Percentiles rank a stretch among this genome's conserved stretches.
These are phyloP conservation scores for Calliphora vomitoria DNA, from an alignment of 2,888 invertebrate species.

Conservation along the genomic window DNA sequence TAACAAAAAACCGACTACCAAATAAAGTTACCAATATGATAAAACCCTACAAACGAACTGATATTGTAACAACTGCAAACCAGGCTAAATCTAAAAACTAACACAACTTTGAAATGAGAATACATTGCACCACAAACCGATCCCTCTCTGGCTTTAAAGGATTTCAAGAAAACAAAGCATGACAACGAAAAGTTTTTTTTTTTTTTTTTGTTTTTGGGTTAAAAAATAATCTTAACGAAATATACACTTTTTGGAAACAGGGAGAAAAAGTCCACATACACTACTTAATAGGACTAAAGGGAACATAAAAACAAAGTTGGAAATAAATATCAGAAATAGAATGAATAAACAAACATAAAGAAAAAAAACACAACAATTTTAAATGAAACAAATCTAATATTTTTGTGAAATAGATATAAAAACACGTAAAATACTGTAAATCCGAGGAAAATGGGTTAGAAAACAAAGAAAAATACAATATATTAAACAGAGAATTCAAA, in stretches of 20 bases:
- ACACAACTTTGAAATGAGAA: background rate
- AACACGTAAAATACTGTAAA: constrained; percentile 53
- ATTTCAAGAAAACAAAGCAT: constrained; percentile 52
- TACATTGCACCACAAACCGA: constrained; percentile 14
- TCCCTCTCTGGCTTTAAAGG: constrained; percentile 56
- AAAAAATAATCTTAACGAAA: constrained; percentile 22
- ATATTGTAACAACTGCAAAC: constrained; percentile 39
- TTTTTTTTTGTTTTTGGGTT: no score
- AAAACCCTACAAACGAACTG: constrained; percentile 70
- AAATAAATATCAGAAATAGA: constrained; percentile 25
- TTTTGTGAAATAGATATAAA: constrained; percentile 41
- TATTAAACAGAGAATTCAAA: background rate
- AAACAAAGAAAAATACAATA: background rate
- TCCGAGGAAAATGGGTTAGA: constrained; percentile 9
- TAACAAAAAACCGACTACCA: constrained; percentile 68
- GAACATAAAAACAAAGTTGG: constrained; percentile 56
- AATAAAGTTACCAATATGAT: constrained; percentile 78
- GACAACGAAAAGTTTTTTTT: constrained; percentile 10
- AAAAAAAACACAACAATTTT: constrained; percentile 35
- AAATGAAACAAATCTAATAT: constrained; percentile 65
- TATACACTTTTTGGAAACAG: background rate
- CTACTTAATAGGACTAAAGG: constrained; percentile 62
- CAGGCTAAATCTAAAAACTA: constrained; percentile 26
- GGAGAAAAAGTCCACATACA: constrained; percentile 31
- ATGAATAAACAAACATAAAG: constrained; percentile 7